Percentiles rank a stretch among this genome's conserved stretches.
Conservation (phyloP, 2,113 vertebrate species). For the Pitta sordida region DNA sequence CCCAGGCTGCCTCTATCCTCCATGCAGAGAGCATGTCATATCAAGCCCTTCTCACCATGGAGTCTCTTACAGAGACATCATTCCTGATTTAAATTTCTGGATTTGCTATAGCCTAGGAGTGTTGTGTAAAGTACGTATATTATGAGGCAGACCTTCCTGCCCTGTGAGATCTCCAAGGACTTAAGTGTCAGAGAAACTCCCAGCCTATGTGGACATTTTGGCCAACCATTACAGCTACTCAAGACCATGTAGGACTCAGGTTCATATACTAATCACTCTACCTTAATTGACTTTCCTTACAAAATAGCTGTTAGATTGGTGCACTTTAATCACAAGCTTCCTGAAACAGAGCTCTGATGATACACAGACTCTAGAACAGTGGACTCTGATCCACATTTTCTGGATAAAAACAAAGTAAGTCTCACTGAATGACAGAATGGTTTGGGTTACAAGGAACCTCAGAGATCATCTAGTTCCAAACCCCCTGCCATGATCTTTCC, state of each 20-base stretch:
- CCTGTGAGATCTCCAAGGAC: neutral
- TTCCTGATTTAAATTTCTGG: neutral
- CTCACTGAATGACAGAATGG: neutral
- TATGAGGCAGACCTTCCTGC: neutral
- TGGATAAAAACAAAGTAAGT: neutral
- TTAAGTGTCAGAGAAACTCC: neutral
- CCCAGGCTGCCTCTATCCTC: neutral
- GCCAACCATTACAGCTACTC: neutral
- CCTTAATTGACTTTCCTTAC: neutral
- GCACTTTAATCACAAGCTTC: neutral
- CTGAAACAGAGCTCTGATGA: neutral
- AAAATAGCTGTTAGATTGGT: neutral
- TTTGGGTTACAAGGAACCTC: neutral
- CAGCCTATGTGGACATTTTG: neutral
- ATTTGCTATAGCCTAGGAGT: neutral
- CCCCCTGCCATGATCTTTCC: neutral
- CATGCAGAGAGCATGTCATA: neutral
- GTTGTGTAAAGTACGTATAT: neutral
- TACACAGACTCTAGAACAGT: neutral
- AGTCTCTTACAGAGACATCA: neutral
- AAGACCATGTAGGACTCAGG: neutral
- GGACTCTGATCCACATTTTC: neutral
- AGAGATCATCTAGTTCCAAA: neutral
- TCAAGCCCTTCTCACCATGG: neutral
- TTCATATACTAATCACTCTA: neutral